phyloP scores from a whole-genome alignment of 2,113 vertebrate species.

The Steatornis caripensis region DNA sequence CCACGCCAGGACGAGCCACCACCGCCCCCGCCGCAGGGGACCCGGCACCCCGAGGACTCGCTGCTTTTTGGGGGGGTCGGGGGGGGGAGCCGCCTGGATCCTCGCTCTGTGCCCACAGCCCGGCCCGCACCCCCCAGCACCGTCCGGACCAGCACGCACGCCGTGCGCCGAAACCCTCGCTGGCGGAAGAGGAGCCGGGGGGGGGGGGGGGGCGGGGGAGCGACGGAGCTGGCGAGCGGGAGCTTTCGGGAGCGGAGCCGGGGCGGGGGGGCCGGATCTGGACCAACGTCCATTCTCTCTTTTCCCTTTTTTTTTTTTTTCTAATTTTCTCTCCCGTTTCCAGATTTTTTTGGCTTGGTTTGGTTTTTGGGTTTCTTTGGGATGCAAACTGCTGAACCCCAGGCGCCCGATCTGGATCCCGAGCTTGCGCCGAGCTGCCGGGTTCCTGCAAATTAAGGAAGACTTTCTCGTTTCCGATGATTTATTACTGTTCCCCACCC shows the following conservation, averaged over 20 bases:
- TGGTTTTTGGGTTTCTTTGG: background rate
- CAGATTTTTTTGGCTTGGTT: background rate
- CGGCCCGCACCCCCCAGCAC: too few species aligned
- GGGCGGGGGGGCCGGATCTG: background rate
- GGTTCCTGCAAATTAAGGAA: background rate
- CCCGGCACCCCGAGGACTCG: background rate
- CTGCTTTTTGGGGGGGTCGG: background rate
- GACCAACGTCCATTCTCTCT: slow-evolving; percentile 44
- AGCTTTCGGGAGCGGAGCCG: background rate
- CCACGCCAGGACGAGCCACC: background rate
- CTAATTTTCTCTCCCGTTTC: background rate
- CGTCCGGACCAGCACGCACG: slow-evolving; percentile 12
- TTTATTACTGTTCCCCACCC: background rate
- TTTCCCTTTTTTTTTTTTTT: background rate
- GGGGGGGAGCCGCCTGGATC: too few species aligned
- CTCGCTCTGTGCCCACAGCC: background rate
- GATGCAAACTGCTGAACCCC: slow-evolving; percentile 26
- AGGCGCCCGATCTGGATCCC: slow-evolving; percentile 35
- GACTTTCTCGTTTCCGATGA: background rate
- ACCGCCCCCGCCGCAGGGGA: background rate
- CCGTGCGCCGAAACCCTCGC: background rate
- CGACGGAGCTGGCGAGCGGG: background rate
- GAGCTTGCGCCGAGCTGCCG: background rate
- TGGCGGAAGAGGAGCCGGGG: too few species aligned
- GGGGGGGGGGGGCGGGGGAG: background rate